Percentiles rank a stretch among this genome's conserved stretches.
These are phyloP conservation scores for Agonopterix heracliana DNA, from an alignment of 2,888 invertebrate species.

Conservation along the genomic window DNA sequence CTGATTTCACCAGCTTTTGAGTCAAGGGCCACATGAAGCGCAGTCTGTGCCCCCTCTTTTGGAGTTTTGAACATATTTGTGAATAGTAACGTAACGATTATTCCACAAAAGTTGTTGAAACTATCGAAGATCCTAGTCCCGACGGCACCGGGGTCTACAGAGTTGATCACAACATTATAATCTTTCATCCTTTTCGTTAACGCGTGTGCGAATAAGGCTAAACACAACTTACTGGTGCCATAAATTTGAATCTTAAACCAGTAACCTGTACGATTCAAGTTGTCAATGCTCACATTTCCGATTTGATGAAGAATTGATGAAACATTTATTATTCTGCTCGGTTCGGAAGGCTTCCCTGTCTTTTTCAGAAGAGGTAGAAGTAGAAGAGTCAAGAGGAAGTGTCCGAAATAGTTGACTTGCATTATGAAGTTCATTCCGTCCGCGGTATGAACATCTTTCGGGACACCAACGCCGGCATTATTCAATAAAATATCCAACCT, in stretches of 20 bases:
- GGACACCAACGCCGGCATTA: constrained; percentile 84
- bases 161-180: constrained; percentile 81
- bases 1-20: constrained; percentile 78
- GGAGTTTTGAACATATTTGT: constrained; percentile 75
- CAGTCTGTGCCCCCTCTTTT: constrained; percentile 85
- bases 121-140: constrained; percentile 81
- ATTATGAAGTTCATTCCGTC: constrained; percentile 88
- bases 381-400: constrained; percentile 89
- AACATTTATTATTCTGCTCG: constrained; percentile 81
- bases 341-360: constrained; percentile 52
- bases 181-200: constrained; percentile 76
- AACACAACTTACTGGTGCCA: constrained; percentile 78
- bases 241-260: constrained; percentile 58
- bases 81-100: constrained; percentile 30
- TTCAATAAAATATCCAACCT: constrained; percentile 84
- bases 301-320: constrained; percentile 82
- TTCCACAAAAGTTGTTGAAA: constrained; percentile 51
- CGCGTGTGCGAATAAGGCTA: constrained; percentile 80
- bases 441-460: constrained; percentile 73
- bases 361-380: constrained; percentile 83
- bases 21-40: constrained; percentile 80
- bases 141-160: constrained; percentile 85
- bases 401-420: constrained; percentile 92
- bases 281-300: constrained; percentile 78
- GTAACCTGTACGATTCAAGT: constrained; percentile 76